Base-by-base conservation (phyloP, 1,140 invertebrate species). In the Rhynchophorus ferrugineus region DNA sequence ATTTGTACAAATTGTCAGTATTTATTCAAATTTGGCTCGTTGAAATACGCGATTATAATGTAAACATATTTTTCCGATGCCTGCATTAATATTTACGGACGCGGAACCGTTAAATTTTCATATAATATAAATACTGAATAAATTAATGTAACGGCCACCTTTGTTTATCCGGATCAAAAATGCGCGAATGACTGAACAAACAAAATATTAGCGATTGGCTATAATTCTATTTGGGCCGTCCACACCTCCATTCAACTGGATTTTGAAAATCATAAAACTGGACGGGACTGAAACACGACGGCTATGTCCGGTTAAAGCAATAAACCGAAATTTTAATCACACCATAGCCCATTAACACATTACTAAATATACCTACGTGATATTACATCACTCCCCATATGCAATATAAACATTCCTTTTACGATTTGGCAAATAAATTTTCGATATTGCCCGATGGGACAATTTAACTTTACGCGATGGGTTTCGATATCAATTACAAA, bases 251-350 rank as follows among this genome's bases (percentile, higher is more conserved):
- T 56, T 60, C 57, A 36, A 41, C 19, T 29, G 53, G 46, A 45
- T 49, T 55, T 55, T 55, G 19, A 33, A 55, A 67, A 67, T 65
- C 61, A 59, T 65, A 63, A 68, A 65, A 65, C 49, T 56, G 53
- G 50, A 51, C 45, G 11, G 53, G 21, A 36, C 57, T n/a, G 46
- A 49, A 58, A 61, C 62, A 64, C 65, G 61, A 59, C 45, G 44
- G 35, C 44, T 59, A 60, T 61, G 56, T 56, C 46, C 61, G 57
- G 53, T 49, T 49, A 57, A 63, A 59, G 66, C 65, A 65, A 67
- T 67, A 69, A 67, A 69, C 62, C 58, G 62, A 66, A 61, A 60
- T 68, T 69, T 67, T 67, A 69, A 69, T 69, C 65, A 65, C 63
- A 64, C 65, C 60, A 65, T 65, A 65, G 49, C 56, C 66, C 66